Percentiles rank a stretch among this genome's conserved stretches.
Evolutionary conservation across 2,113 vertebrate species (phyloP).

Genomic region (Cinclus mexicanus): DNA sequence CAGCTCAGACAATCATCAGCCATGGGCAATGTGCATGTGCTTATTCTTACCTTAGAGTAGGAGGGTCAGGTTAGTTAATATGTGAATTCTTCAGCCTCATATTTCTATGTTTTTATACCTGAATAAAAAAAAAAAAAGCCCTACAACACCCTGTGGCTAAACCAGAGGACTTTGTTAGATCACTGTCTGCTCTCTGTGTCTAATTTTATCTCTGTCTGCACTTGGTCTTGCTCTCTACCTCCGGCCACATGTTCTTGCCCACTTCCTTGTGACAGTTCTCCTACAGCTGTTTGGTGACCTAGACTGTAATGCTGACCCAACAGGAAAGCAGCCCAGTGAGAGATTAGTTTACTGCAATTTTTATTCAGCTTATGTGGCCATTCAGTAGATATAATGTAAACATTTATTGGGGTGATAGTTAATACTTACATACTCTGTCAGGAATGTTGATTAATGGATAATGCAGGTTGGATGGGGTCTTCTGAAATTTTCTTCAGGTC

Average conservation of each 20-base stretch:
- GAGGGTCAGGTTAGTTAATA: not conserved
- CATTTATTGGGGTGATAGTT: not conserved
- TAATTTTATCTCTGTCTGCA: constrained; percentile 30
- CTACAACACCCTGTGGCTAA: not conserved
- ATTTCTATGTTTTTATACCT: not conserved
- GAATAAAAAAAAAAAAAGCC: not conserved
- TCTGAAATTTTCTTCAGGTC: not conserved
- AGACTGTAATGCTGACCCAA: constrained; percentile 1
- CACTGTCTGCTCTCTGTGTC: not conserved
- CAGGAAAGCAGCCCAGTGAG: constrained; percentile 15
- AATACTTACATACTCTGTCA: not conserved
- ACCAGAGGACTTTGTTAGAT: not conserved
- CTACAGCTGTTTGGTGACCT: constrained; percentile 34
- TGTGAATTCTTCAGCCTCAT: not conserved
- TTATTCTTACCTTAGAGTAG: not conserved
- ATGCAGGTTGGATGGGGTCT: not conserved
- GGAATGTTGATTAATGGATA: not conserved
- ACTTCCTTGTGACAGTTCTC: constrained; percentile 39
- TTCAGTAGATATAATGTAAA: not conserved
- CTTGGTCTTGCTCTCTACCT: constrained; percentile 22
- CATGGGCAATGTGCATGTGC: rapidly evolving
- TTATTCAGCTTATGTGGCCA: not conserved
- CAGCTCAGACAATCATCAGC: not conserved
- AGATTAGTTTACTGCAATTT: not conserved
- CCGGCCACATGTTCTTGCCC: constrained; percentile 18